A percentile compares a stretch with the other conserved stretches of the same genome.
Evolutionary conservation across 2,888 invertebrate genomes (phyloP).

Genomic region (Oconnorella tubifera): DNA sequence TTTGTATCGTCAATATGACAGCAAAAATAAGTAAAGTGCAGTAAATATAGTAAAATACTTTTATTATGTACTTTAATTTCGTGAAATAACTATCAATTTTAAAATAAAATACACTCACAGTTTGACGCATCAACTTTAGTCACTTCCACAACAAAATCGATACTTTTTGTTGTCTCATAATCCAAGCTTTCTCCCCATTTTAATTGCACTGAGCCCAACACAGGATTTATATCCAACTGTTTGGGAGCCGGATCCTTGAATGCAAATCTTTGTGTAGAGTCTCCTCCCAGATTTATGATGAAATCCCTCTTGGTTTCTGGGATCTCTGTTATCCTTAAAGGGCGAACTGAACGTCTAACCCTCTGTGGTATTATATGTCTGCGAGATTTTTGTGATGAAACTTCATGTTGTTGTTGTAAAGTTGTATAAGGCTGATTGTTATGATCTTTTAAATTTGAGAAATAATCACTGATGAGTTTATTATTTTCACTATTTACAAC

Average conservation of each 20-base stretch:
- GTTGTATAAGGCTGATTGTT: no score
- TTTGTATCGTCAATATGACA: no score
- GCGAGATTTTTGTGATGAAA: no score
- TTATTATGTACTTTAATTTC: no score
- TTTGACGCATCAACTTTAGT: conserved; percentile 24
- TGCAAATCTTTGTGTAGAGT: conserved; percentile 22
- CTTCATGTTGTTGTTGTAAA: no score
- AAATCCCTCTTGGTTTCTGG: conserved; percentile 16
- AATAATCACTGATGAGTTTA: no score
- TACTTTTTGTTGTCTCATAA: conserved; percentile 66
- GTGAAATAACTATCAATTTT: no score
- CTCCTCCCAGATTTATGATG: conserved; percentile 8
- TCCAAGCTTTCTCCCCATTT: conserved; percentile 10
- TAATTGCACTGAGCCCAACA: conserved; percentile 12
- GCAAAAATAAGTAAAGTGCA: no score
- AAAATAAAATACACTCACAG: conserved; percentile 15
- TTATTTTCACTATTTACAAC: no score
- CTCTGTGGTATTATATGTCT: no score
- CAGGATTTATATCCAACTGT: conserved; percentile 14
- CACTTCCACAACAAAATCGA: conserved; percentile 40
- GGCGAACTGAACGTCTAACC: background rate
- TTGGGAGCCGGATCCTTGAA: conserved; percentile 22
- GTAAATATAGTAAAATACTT: no score
- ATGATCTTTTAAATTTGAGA: no score
- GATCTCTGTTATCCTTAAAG: conserved; percentile 22